Percentiles rank a stretch among this genome's conserved stretches.
Evolutionary conservation across 2,888 invertebrate species (phyloP).

Genomic region (Ganaspis brasiliensis): DNA sequence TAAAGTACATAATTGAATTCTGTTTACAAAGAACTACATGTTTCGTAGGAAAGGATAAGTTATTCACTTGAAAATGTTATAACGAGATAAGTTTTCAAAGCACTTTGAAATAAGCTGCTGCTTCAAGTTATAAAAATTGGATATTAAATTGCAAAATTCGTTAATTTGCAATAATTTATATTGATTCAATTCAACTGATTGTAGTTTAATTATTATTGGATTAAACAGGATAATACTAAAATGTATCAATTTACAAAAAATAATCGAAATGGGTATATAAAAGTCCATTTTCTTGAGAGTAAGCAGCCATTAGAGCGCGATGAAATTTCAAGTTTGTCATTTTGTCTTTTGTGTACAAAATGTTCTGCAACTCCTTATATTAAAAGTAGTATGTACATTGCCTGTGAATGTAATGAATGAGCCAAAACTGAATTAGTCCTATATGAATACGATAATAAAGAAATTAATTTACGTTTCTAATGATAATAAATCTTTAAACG

Average conservation of each 20-base stretch:
- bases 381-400: constrained; percentile 30
- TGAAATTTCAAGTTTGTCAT: not conserved
- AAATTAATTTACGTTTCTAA: not conserved
- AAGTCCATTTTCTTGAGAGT: no score
- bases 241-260: no score
- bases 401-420: constrained; percentile 4
- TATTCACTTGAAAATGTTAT: not conserved
- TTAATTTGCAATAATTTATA: no score
- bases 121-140: no score
- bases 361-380: not conserved
- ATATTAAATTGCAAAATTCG: no score
- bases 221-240: no score
- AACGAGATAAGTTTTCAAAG: constrained; percentile 4
- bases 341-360: constrained; percentile 38
- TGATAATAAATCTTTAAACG: constrained; percentile 1
- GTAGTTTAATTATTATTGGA: no score
- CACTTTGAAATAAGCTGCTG: not conserved
- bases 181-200: no score
- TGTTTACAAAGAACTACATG: no score
- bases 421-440: not conserved
- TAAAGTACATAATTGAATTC: not conserved
- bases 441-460: not conserved
- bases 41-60: no score
- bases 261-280: no score
- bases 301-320: constrained; percentile 3